These are phyloP conservation scores for Eupeodes luniger DNA, from an alignment of 2,888 invertebrate genomes.

Conservation along the genomic window DNA sequence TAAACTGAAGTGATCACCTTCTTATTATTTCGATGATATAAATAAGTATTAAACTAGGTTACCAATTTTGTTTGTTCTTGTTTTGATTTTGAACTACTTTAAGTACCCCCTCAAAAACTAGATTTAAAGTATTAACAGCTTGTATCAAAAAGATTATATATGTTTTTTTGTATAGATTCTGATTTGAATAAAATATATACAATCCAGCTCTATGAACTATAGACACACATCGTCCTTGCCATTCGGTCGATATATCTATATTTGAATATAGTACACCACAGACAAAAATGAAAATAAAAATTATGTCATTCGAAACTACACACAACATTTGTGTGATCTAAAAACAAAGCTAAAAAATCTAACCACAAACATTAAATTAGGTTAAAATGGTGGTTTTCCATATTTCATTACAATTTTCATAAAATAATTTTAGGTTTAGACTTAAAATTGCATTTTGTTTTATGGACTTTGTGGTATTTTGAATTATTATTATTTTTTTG, in stretches of 20 bases:
- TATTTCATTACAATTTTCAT: constrained; percentile 30
- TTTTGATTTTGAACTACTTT: background rate
- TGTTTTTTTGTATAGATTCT: background rate
- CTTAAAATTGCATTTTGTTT: constrained; percentile 23
- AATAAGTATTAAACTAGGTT: background rate
- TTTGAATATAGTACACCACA: background rate
- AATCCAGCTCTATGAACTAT: background rate
- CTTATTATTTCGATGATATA: background rate
- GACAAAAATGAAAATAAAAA: background rate
- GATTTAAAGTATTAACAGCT: background rate
- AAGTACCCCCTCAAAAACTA: background rate
- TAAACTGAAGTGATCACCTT: background rate
- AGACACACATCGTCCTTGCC: background rate
- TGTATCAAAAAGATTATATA: background rate
- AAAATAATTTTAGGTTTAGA: constrained; percentile 9
- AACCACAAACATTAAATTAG: constrained; percentile 40
- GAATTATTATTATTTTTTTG: background rate
- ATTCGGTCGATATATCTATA: too few relatives aligned
- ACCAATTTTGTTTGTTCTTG: background rate
- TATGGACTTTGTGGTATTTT: constrained; percentile 25
- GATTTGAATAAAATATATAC: background rate
- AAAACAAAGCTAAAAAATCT: background rate
- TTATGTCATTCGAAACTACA: background rate
- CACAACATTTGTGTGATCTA: background rate
- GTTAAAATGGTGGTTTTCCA: constrained; percentile 25